phyloP scores from a whole-genome alignment of 1,140 invertebrate species.

The Belonocnema kinseyi region DNA sequence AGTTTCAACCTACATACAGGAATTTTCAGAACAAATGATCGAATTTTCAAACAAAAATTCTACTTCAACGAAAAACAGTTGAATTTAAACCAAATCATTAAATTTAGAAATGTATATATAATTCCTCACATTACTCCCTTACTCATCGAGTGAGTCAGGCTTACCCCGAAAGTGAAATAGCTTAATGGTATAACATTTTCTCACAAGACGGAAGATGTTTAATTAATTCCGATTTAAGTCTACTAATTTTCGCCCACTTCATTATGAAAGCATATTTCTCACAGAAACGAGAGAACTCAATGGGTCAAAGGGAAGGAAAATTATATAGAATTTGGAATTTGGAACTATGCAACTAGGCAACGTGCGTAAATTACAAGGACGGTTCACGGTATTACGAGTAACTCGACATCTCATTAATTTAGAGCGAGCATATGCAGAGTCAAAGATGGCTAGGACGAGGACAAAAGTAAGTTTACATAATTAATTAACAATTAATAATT shows the following conservation, averaged over 20 bases:
- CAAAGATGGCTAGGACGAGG: neutral
- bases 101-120: too few species aligned
- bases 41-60: too few species aligned
- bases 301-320: neutral
- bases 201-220: neutral
- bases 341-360: too few species aligned
- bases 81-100: too few species aligned
- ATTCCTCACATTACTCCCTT: too few species aligned
- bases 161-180: too few species aligned
- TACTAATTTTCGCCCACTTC: neutral
- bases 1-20: too few species aligned
- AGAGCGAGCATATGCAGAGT: constrained; percentile 10
- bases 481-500: neutral
- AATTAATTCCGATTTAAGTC: neutral
- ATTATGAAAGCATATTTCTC: constrained; percentile 1
- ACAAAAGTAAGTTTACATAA: neutral
- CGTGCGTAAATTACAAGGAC: neutral
- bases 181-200: too few species aligned
- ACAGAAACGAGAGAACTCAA: neutral
- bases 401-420: constrained; percentile 14
- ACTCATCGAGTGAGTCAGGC: too few species aligned
- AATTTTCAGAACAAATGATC: too few species aligned
- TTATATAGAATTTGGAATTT: too few species aligned
- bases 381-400: neutral
- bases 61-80: too few species aligned